These are phyloP conservation scores for Cephalopholis sonnerati DNA, from an alignment of 2,113 vertebrate genomes.

Conservation along the genomic window DNA sequence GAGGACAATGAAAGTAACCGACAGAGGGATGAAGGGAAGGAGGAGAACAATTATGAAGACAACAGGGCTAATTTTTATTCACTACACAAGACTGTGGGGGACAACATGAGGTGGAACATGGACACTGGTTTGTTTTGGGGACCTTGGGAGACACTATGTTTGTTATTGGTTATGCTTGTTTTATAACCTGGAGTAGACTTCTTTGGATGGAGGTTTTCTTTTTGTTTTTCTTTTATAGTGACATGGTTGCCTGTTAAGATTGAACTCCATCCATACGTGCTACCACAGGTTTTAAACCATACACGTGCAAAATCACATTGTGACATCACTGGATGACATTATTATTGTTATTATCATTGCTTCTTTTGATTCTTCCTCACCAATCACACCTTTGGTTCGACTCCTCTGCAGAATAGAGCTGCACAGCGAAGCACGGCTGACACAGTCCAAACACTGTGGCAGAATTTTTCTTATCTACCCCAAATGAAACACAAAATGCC, in stretches of 20 bases:
- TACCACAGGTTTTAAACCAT: slow-evolving; percentile 44
- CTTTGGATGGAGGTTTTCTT: slow-evolving; percentile 24
- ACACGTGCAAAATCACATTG: slow-evolving; percentile 20
- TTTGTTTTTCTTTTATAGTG: background rate
- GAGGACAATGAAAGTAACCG: slow-evolving; percentile 22
- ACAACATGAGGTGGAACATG: slow-evolving; percentile 17
- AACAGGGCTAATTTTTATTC: slow-evolving; percentile 58
- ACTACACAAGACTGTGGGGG: slow-evolving; percentile 25
- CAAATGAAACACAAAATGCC: slow-evolving; percentile 45
- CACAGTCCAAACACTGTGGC: slow-evolving; percentile 31
- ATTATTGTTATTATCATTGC: slow-evolving; percentile 4
- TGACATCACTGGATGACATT: slow-evolving; percentile 51
- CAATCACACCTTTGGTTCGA: slow-evolving; percentile 47
- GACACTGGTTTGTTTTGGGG: slow-evolving; percentile 33
- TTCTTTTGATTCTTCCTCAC: slow-evolving; percentile 20
- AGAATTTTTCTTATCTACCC: slow-evolving; percentile 33
- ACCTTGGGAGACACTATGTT: slow-evolving; percentile 15
- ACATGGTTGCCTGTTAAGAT: background rate
- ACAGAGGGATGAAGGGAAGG: slow-evolving; percentile 65
- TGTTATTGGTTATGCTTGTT: slow-evolving; percentile 33
- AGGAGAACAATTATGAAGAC: slow-evolving; percentile 53
- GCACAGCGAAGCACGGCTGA: background rate
- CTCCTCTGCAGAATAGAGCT: slow-evolving; percentile 61
- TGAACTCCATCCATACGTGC: slow-evolving; percentile 26
- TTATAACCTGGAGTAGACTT: slow-evolving; percentile 47